Evolutionary conservation across 2,113 vertebrate genomes (phyloP), one percentile per base, ranked within the genome.

Genomic region (Melanocharis versteri): DNA sequence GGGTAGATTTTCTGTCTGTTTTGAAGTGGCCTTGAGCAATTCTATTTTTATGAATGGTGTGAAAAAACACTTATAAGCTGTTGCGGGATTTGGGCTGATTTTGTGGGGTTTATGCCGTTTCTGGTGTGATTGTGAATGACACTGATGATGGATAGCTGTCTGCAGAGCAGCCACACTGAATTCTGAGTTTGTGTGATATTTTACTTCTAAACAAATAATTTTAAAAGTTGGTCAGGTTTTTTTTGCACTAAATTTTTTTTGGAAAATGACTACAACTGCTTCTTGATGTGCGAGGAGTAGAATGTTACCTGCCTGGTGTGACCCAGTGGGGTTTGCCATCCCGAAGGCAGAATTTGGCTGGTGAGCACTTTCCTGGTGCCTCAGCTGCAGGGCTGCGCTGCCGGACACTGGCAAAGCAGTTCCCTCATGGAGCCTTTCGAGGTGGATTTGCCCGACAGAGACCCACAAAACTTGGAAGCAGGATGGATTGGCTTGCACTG

Each of bases 111-210:
- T 83, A 35, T 37, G 72, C 66, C 65, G 23, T 79, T 88, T 58
- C 68, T 83, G 60, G 15, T 60, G 53, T 76, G 72, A 62, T 51
- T n/a, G 45, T 47, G 71, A 77, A 40, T 4, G 15, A 39, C 58
- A 37, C 24, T 1, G 8, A 10, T 56, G 48, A 64, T 64, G 75
- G 78, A 93, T 70, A 53, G 64, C 47, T 87, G 39, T 39, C 45
- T 45, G n/a, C 15, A 83, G 86, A 83, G 79, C 13, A 33, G 83
- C 58, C 31, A 64, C 5, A 19, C 56, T 8, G 3, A 93, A 87
- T 96, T 83, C 75, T 47, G 72, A 70, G 31, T 96, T 94, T 58
- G 44, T 42, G 44, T 82, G 66, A 31, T 93, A 68, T 92, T 81
- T 97, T 94, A 81, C 68, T 47, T 51, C 39, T 81, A 50, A 93